Evolutionary conservation across 2,888 invertebrate species (phyloP).

Genomic region (Drosophila leonis): DNA sequence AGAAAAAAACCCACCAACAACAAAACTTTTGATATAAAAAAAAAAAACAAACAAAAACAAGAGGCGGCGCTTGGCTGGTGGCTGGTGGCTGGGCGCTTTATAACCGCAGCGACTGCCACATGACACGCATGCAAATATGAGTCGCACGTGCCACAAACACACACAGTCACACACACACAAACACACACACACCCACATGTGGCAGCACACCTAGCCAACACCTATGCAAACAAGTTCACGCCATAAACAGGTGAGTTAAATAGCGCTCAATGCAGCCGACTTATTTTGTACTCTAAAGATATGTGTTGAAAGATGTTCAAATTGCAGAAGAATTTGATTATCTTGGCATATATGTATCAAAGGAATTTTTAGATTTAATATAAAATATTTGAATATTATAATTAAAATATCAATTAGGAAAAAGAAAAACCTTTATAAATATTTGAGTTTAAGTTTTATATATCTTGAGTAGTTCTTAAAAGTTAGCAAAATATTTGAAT

Average conservation of each 20-base stretch:
- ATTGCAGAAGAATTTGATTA: not conserved
- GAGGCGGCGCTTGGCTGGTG: constrained; percentile 51
- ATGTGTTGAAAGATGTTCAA: not conserved
- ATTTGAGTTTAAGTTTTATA: too few species aligned
- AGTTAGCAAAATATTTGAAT: too few species aligned
- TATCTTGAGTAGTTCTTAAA: too few species aligned
- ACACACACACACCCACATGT: constrained; percentile 42
- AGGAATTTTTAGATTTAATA: not conserved
- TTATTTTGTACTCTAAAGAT: constrained; percentile 26
- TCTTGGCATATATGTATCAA: not conserved
- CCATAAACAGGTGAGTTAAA: constrained; percentile 59
- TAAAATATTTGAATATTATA: not conserved
- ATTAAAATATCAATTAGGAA: too few species aligned
- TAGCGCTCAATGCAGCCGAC: constrained; percentile 6
- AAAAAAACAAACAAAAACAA: constrained; percentile 63
- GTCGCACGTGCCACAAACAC: constrained; percentile 72
- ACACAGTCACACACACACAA: constrained; percentile 28
- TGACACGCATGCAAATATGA: constrained; percentile 82
- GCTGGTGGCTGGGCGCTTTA: constrained; percentile 55
- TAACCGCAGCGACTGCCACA: constrained; percentile 75
- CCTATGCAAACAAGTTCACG: constrained; percentile 74
- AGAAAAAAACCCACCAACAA: constrained; percentile 34
- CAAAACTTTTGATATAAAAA: constrained; percentile 54
- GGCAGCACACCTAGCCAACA: constrained; percentile 56
- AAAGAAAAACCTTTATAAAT: too few species aligned